These are phyloP conservation scores for Drosophila tropicalis DNA, from an alignment of 1,140 invertebrate species.

Conservation along the genomic window DNA sequence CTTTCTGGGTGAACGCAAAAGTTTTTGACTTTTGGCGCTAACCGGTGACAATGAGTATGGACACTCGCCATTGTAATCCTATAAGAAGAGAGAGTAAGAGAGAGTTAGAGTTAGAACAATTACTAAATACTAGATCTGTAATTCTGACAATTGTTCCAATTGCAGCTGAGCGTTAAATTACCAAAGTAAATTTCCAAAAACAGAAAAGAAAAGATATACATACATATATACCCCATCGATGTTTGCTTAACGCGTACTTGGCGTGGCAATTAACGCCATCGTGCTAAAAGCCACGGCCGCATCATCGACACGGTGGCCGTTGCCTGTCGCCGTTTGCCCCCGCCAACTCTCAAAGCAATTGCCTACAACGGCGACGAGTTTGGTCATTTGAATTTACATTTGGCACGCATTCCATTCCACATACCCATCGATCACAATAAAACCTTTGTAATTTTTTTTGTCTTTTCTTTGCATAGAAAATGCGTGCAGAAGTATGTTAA, in stretches of 20 bases:
- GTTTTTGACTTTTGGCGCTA: conserved; percentile 96
- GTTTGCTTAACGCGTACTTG: conserved; percentile 69
- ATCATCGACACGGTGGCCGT: conserved; percentile 15
- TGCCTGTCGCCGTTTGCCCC: background rate
- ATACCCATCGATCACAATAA: background rate
- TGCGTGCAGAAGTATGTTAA: conserved; percentile 74
- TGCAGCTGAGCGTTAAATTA: conserved; percentile 57
- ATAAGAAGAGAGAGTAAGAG: conserved; percentile 59
- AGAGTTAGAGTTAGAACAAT: background rate
- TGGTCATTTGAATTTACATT: conserved; percentile 42
- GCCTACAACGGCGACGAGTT: background rate
- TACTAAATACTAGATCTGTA: background rate
- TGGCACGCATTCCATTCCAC: conserved; percentile 57
- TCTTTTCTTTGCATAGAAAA: conserved; percentile 50
- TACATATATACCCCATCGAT: conserved; percentile 1
- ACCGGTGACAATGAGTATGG: conserved; percentile 97
- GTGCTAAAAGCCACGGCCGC: conserved; percentile 67
- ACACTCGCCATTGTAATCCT: conserved; percentile 86
- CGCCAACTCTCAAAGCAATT: background rate
- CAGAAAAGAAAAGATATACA: background rate
- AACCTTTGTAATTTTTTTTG: background rate
- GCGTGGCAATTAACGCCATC: conserved; percentile 64
- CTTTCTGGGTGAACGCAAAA: conserved; percentile 96
- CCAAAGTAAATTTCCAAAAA: conserved; percentile 45
- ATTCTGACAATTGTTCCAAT: conserved; percentile 41